Percentiles rank a stretch among this genome's conserved stretches.
phyloP scores from a whole-genome alignment of 2,888 invertebrate species.

The Ischnura elegans region DNA sequence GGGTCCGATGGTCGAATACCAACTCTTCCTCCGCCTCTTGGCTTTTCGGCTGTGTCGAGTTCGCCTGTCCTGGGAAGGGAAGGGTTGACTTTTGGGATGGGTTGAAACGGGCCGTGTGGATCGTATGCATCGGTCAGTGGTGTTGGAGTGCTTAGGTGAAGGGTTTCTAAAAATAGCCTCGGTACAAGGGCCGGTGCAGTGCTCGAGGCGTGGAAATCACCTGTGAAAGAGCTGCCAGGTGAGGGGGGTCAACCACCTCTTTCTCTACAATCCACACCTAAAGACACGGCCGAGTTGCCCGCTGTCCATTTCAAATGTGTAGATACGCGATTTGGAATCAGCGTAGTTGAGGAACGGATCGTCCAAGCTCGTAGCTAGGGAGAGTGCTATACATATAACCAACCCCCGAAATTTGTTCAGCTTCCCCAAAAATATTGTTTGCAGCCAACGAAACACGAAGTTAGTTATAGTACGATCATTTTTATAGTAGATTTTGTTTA shows the following conservation, averaged over 20 bases:
- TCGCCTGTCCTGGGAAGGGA: not conserved
- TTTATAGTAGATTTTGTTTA: no score
- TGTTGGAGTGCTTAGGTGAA: constrained; percentile 30
- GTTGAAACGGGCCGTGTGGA: not conserved
- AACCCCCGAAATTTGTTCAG: no score
- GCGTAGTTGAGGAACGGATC: no score
- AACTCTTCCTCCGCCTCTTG: not conserved
- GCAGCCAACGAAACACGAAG: no score
- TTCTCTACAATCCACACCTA: not conserved
- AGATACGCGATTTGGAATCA: no score
- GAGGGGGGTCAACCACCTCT: constrained; percentile 56
- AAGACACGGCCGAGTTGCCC: not conserved
- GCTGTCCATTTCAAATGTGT: no score
- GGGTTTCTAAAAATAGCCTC: constrained; percentile 47
- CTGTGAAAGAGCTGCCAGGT: not conserved
- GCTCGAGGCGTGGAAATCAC: constrained; percentile 55
- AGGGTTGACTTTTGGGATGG: not conserved
- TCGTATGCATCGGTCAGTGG: not conserved
- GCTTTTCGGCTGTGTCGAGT: not conserved
- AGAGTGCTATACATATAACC: no score
- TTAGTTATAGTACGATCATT: no score
- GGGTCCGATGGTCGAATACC: not conserved
- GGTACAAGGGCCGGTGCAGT: constrained; percentile 41
- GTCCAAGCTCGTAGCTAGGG: constrained; percentile 1
- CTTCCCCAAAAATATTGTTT: no score